Evolutionary conservation across 2,113 vertebrate species (phyloP).

Genomic region (Gambusia holbrooki): DNA sequence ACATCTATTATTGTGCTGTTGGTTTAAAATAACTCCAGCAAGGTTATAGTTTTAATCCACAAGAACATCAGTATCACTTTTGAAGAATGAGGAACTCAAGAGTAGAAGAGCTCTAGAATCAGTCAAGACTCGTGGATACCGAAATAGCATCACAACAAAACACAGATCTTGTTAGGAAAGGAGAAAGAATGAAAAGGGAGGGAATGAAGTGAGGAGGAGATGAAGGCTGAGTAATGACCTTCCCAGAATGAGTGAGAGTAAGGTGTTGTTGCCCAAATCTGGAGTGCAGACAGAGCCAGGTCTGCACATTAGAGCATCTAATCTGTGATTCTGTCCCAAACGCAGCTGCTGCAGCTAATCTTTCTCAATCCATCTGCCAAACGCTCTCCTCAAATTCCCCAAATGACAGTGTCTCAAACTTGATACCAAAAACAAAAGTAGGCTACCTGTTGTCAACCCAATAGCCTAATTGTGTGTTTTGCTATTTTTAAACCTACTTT

Average conservation of each 20-base stretch:
- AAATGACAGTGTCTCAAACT: conserved; percentile 75
- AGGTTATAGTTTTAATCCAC: neutral
- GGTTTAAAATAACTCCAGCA: conserved; percentile 12
- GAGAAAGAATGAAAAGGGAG: conserved; percentile 19
- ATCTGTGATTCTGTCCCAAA: conserved; percentile 84
- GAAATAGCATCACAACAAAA: conserved; percentile 29
- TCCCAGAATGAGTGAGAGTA: conserved; percentile 78
- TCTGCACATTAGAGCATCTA: conserved; percentile 80
- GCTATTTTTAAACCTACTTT: conserved; percentile 10
- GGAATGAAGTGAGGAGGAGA: conserved; percentile 45
- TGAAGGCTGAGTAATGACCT: conserved; percentile 64
- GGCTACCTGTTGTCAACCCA: conserved; percentile 38
- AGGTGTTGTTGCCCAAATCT: conserved; percentile 83
- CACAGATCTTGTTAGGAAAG: conserved; percentile 33
- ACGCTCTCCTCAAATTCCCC: conserved; percentile 72
- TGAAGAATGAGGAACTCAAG: neutral
- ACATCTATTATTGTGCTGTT: conserved; percentile 3
- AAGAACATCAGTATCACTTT: neutral
- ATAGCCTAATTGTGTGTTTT: conserved; percentile 13
- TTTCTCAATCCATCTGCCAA: conserved; percentile 82
- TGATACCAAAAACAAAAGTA: conserved; percentile 58
- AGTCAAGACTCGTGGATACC: conserved; percentile 1
- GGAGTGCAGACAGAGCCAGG: conserved; percentile 80
- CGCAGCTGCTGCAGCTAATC: conserved; percentile 83
- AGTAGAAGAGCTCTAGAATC: conserved; percentile 17